phyloP scores from a whole-genome alignment of 2,113 vertebrate genomes.

The Oreochromis spilurus region DNA sequence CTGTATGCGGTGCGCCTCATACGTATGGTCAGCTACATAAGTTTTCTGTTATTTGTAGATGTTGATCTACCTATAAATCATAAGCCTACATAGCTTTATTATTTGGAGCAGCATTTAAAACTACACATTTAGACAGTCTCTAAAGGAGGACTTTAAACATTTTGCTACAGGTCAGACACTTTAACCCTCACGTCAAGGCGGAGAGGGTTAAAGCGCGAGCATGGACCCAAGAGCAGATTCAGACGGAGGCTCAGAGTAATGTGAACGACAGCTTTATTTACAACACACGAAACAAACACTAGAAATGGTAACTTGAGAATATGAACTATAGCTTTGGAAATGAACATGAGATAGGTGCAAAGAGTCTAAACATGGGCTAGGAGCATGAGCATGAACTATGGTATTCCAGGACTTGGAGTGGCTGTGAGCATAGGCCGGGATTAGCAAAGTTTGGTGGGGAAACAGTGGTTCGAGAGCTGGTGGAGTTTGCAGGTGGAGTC shows the following conservation, averaged over 20 bases:
- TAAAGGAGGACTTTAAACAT: background rate
- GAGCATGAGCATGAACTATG: background rate
- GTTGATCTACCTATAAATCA: background rate
- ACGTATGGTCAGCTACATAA: background rate
- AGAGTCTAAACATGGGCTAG: background rate
- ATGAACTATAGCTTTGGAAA: background rate
- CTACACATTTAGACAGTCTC: background rate
- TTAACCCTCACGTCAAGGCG: background rate
- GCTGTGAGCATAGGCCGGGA: rapidly evolving
- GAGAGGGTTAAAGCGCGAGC: too few species aligned
- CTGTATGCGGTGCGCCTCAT: background rate
- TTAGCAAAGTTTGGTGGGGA: background rate
- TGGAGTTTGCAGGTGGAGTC: background rate
- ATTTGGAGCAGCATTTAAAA: background rate
- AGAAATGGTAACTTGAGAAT: background rate
- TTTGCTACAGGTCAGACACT: background rate
- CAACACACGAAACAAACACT: background rate
- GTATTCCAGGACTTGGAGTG: background rate
- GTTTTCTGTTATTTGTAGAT: background rate
- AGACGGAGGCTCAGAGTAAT: background rate
- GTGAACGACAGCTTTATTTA: background rate
- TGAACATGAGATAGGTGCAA: background rate
- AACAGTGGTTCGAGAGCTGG: background rate
- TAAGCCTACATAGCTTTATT: background rate
- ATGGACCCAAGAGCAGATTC: background rate